phyloP scores from a whole-genome alignment of 2,113 vertebrate species.

The Alligator sinensis region DNA sequence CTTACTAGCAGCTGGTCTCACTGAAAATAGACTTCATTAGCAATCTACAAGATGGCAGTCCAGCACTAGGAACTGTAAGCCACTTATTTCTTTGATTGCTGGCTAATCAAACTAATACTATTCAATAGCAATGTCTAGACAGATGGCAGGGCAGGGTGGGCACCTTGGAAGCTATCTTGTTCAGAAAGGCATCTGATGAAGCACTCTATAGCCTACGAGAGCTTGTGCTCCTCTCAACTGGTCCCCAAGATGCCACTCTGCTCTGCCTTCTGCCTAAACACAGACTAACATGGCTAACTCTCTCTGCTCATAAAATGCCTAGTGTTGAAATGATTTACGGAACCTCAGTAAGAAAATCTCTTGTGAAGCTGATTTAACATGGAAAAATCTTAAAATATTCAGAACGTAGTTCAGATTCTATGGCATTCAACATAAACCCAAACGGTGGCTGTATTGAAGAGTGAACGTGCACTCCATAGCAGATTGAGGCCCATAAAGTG shows the following conservation, averaged over 20 bases:
- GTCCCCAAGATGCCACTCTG: too few species aligned
- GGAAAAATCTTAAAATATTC: background rate
- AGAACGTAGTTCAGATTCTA: background rate
- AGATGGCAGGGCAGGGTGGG: too few species aligned
- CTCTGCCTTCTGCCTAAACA: too few species aligned
- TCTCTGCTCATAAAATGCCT: background rate
- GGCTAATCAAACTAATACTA: background rate
- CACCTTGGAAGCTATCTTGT: too few species aligned
- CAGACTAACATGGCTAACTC: too few species aligned
- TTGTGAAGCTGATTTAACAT: background rate
- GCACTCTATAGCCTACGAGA: background rate
- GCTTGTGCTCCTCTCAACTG: too few species aligned
- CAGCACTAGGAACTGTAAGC: background rate
- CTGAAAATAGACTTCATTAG: background rate
- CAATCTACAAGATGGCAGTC: background rate
- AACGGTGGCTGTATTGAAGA: rapidly evolving
- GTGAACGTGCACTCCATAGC: rapidly evolving
- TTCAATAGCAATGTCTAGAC: too few species aligned
- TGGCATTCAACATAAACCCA: too few species aligned
- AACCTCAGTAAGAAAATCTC: background rate
- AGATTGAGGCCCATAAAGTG: rapidly evolving
- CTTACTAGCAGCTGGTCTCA: background rate
- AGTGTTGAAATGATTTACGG: background rate
- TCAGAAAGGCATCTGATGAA: too few species aligned
- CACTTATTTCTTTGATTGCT: too few species aligned